Evolutionary conservation across 2,113 vertebrate species (phyloP), one percentile per base, ranked within the genome.

Genomic region (Chaetura pelagica): DNA sequence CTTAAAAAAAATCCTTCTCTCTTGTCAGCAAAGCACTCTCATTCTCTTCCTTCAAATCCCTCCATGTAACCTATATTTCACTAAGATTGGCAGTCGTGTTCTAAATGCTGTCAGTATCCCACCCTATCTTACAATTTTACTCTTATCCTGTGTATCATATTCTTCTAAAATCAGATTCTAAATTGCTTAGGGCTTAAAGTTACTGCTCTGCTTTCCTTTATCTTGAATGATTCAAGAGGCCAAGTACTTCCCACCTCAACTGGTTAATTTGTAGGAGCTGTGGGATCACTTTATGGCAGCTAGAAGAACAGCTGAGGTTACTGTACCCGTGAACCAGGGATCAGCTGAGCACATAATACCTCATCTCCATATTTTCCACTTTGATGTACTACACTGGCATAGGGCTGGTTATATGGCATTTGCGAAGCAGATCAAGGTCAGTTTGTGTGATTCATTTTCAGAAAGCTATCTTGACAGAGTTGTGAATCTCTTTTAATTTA

Each of bases 71-170:
- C 87, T 91, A 91, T 62, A 85, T 96, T 94, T 91, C 74, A 82
- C 49, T 4, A 62, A 95, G 89, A 95, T 26, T 96, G 93, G 87
- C 96, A 96, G 77, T 19, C 71, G 54, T 34, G 49, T 84, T 95
- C 54, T 91, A 94, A 94, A 92, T 46, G 49, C 54, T 91, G 94
- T 87, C 89, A 93, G 69, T 76, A 87, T 96, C 84, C 82, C 66
- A 87, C 13, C 35, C 40, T 79, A 64, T 96, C 87, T 96, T 48
- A 87, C 80, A 79, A 52, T 93, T 95, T 82, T 58, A 61, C 62
- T 89, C 73, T 95, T 96, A 95, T 82, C 91, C 59, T 89, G 40
- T 78, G 69, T 76, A 94, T 93, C 91, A 76, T 86, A 86, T 72
- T 89, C 81, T 72, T 54, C 81, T 79, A 57, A 91, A 95, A 97